Base-by-base conservation (phyloP, 1,140 invertebrate species). In the Calephelis virginiensis region DNA sequence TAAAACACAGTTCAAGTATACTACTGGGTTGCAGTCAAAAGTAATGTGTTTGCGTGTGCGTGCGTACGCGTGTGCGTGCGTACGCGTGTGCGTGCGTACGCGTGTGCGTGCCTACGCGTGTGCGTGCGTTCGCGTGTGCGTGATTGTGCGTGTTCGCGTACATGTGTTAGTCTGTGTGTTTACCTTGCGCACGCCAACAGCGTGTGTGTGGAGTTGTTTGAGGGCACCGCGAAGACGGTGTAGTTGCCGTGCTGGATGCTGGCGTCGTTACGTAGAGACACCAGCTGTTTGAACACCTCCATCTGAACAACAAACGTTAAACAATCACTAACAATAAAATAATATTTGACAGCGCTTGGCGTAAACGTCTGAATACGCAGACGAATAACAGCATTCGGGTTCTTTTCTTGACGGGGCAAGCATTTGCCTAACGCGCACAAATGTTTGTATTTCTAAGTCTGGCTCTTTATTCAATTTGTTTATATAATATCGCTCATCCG, bases 121-220 rank as follows among this genome's bases (percentile, higher is more conserved):
- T 47, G 46, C 9, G 46, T 47, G 8, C n/a, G 46, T 47, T 1
- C n/a, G 46, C n/a, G 46, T 47, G 8, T 47, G 9, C 5, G 46
- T 47, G 46, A 5, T 10, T 47, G 9, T 49, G 47, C 9, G 47
- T 49, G n/a, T n/a, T n/a, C n/a, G 12, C 9, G 12, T 13, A 13
- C 13, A 12, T 6, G 47, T 13, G 47, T 49, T 1, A 7, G n/a
- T 49, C 12, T 49, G 48, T 12, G 48, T 49, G n/a, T 0, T 49
- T 13, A 56, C 50, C 50, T 56, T 13, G 50, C 50, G 14, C 50
- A 56, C 14, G 28, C 50, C 14, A 56, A 9, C 17, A 56, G 50
- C 50, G 11, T 10, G 9, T 56, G 50, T 28, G 50, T 37, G 17
- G 50, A 56, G 50, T 56, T 37, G 50, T 9, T 6, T 0, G 50